Percentiles rank a stretch among this genome's conserved stretches.
phyloP scores from a whole-genome alignment of 2,888 invertebrate species.

The Protonemura montana region DNA sequence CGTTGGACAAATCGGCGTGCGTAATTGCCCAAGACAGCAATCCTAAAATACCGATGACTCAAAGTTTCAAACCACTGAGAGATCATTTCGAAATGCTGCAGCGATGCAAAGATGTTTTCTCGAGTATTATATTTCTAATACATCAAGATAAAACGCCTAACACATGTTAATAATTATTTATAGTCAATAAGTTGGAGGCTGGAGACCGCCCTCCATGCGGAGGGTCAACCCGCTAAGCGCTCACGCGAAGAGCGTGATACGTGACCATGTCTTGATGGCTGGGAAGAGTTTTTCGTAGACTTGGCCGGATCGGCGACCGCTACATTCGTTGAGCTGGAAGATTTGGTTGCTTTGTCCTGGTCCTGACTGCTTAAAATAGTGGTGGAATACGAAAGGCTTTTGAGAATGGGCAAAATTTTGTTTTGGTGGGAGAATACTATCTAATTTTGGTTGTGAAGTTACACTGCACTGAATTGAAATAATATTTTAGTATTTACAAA shows the following conservation, averaged over 20 bases:
- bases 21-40: background rate
- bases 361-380: too few species aligned
- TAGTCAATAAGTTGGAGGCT: constrained; percentile 4
- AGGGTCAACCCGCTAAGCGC: background rate
- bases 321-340: too few species aligned
- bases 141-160: background rate
- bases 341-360: too few species aligned
- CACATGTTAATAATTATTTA: constrained; percentile 12
- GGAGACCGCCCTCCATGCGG: background rate
- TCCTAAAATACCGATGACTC: background rate
- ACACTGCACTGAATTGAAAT: too few species aligned
- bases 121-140: constrained; percentile 12
- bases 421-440: too few species aligned
- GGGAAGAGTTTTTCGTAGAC: too few species aligned
- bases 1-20: background rate
- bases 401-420: too few species aligned
- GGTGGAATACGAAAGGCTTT: too few species aligned
- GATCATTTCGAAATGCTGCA: background rate
- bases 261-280: background rate
- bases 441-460: too few species aligned
- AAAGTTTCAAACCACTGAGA: background rate
- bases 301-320: too few species aligned
- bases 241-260: background rate
- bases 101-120: background rate
- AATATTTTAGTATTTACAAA: too few species aligned